Evolutionary conservation across 2,888 invertebrate genomes (phyloP), one percentile per base, ranked within the genome.

Genomic region (Sarcophaga rosellei): DNA sequence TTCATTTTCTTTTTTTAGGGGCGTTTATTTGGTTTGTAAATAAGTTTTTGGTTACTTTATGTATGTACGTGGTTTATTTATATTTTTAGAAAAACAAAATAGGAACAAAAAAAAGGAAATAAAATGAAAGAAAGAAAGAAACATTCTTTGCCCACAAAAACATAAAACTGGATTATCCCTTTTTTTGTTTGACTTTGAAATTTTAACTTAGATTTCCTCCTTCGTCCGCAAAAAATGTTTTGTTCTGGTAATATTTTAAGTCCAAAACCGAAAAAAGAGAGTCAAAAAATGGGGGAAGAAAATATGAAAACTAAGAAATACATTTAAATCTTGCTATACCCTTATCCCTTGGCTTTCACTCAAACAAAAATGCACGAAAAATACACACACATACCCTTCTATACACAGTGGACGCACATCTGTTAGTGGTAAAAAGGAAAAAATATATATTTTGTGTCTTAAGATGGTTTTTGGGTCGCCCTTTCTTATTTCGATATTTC

Each of bases 91-190:
- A 61, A 21, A 20, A 61, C 12, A 57, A 35, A 35, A 35, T n/a
- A 10, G 8, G 8, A 35, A 35, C 35, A 35, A 15, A 17, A 62
- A 70, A 63, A 70, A 70, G 57, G 65, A 20, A 35, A 35, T 35
- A 35, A 35, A 35, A 35, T 10, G n/a, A 57, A 17, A 69, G 65
- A 63, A 76, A 70, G 63, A 65, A 35, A 70, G 81, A 65, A 81
- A 61, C 63, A 81, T 75, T 79, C 11, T 47, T 81, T 62, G 65
- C 81, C 85, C 85, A 82, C 81, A 85, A 81, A 53, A 81, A 78
- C 70, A 79, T 76, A 72, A 81, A 76, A 82, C 81, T 75, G 81
- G 81, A 82, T 85, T 82, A 82, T 85, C 81, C 85, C 45, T 79
- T 82, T 75, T 70, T 70, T 85, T 75, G 35, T 85, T 74, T 85